Evolutionary conservation across 1,140 invertebrate species (phyloP), one percentile per base, ranked within the genome.

Genomic region (Atta cephalotes): DNA sequence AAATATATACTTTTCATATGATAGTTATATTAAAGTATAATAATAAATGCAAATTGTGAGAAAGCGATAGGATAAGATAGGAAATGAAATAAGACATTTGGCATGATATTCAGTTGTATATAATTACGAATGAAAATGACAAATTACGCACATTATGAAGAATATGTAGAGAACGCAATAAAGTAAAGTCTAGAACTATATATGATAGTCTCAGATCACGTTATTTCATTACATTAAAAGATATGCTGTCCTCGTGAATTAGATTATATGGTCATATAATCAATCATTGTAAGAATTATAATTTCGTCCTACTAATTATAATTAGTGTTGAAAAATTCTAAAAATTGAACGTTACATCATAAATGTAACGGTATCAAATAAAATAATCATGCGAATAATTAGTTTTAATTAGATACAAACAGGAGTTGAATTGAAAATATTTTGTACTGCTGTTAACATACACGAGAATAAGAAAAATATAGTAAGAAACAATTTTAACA

Each of bases 81-180:
- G 18, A 63, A 60, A 81, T 58, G 9, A 31, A 62, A 45, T 60
- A 35, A 76, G 3, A 74, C 4, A 0, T 21, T 60, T 49, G 9
- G 39, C 39, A 74, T 62, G 45, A 62, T 62, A 76, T 74, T 84
- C 56, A 84, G n/a, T 7, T 84, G 53, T 84, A 74, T 74, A 84
- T 56, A 84, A 76, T 84, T 84, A 76, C 68, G 56, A 84, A 56
- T 74, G 80, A 84, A 74, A 84, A 76, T 84, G 68, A 84, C 70
- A 74, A 82, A 84, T 84, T 84, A 74, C 25, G 80, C 56, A 62
- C 25, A 35, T 76, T 10, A 45, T 84, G 70, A 76, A 35, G 60
- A 84, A 76, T 74, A 84, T 51, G 25, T 56, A 76, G 39, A 74
- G 21, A 76, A 56, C 31, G 51, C 71, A 70, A 35, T 45, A 60